phyloP scores from a whole-genome alignment of 2,888 invertebrate genomes.

The Drosophila neotestacea region DNA sequence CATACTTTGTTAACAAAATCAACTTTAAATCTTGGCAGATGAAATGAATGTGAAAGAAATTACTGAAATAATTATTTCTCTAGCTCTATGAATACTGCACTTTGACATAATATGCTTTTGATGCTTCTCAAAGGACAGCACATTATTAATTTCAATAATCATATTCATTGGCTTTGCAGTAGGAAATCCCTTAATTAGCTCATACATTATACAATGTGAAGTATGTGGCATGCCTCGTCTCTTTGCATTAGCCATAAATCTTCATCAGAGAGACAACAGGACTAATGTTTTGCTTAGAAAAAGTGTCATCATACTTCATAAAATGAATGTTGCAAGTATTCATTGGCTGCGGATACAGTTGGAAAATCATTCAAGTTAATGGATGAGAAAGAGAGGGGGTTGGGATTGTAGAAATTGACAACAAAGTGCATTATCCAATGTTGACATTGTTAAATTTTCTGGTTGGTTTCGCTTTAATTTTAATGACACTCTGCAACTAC shows the following conservation, averaged over 20 bases:
- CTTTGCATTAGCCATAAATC: constrained; percentile 6
- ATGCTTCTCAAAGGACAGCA: background rate
- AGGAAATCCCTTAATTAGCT: background rate
- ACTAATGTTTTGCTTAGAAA: constrained; percentile 4
- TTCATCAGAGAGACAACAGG: background rate
- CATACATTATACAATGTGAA: background rate
- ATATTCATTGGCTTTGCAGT: constrained; percentile 1
- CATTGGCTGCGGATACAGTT: constrained; percentile 26
- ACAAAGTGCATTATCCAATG: constrained; percentile 38
- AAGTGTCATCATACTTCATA: constrained; percentile 1
- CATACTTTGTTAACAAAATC: no score
- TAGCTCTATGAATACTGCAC: background rate
- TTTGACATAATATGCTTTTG: background rate
- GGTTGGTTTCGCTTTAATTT: constrained; percentile 55
- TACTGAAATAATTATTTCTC: no score
- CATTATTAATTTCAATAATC: constrained; percentile 10
- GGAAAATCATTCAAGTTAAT: background rate
- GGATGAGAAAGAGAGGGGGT: background rate
- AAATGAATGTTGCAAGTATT: constrained; percentile 14
- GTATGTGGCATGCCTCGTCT: constrained; percentile 2
- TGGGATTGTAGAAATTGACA: constrained; percentile 10
- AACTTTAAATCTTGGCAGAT: no score
- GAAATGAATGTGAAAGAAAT: no score
- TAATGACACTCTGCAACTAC: constrained; percentile 44
- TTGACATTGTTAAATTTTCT: constrained; percentile 55